Base-by-base conservation (phyloP, 2,113 vertebrate species). In the Sciurus niger region DNA sequence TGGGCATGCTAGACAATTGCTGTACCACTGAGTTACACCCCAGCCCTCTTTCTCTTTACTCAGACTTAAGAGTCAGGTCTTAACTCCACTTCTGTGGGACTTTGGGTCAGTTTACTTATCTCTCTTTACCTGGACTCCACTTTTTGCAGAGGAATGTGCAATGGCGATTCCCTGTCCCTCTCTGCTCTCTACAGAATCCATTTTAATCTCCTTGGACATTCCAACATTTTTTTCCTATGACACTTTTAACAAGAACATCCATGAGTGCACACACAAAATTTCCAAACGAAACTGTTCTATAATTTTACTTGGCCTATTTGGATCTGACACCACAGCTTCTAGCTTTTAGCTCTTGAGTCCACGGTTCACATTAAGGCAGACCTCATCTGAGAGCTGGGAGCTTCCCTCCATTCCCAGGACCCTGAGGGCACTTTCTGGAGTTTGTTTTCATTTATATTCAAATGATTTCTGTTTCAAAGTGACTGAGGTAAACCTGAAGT, bases 391-490 rank as follows among this genome's bases (percentile, higher is more conserved):
- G 58, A 93, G 58, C 53, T 58, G 46, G 67, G 53, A 90, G 46
- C 10, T 25, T 28, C 89, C 37, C 6, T 0, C 24, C 60, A 63
- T 24, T 28, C 60, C 22, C 60, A 63, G 60, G 24, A 10, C 60
- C 60, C 24, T 63, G 16, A 48, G 18, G 37, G 22, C 51, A 60
- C 86, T 96, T 76, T 25, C 76, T 55, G 51, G 48, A 43, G 17
- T 85, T 89, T 77, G 76, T 70, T 72, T 37, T 95, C 79, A 30
- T 83, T 94, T 79, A 48, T 9, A 93, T 80, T 37, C 40, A 84
- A 79, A 53, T 46, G 40, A 87, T 18, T 85, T 12, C 55, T 58
- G 25, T 94, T 96, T 84, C 74, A 85, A 67, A 94, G 60, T 46
- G 8, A 28, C 70, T 80, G 12, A 46, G 13, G 72, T 65, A 85